Conservation (phyloP, 2,113 vertebrate genomes). For the Vimba vimba region DNA sequence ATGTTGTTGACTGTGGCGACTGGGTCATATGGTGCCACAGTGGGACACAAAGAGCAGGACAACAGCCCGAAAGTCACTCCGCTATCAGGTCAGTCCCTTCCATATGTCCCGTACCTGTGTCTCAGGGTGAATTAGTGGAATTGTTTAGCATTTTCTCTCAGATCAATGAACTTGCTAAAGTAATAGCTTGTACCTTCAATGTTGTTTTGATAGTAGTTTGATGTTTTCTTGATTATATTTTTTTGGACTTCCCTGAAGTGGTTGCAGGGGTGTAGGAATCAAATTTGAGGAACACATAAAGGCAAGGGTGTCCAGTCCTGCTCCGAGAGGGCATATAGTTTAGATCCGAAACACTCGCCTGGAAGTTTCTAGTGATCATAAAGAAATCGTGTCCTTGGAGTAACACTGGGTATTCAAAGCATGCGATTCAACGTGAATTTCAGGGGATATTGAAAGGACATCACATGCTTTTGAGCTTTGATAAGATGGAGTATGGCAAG, state of each 20-base stretch:
- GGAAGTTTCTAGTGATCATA: background rate
- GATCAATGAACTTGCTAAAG: background rate
- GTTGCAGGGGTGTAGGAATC: background rate
- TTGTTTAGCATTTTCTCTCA: background rate
- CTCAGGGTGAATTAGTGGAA: too few relatives aligned
- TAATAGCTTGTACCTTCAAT: background rate
- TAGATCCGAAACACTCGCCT: background rate
- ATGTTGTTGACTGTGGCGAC: conserved; percentile 52
- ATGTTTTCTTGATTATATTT: background rate
- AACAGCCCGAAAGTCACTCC: background rate
- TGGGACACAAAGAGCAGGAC: conserved; percentile 40
- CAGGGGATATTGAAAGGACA: conserved; percentile 4
- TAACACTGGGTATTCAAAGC: conserved; percentile 32
- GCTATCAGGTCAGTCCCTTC: conserved; percentile 65
- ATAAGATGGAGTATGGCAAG: conserved; percentile 34
- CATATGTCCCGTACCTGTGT: background rate
- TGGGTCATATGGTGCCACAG: conserved; percentile 32
- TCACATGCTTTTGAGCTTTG: conserved; percentile 17
- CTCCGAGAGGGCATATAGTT: background rate
- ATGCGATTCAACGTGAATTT: conserved; percentile 22
- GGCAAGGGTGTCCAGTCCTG: background rate
- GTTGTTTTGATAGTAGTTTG: background rate
- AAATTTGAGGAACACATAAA: background rate
- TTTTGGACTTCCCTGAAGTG: background rate
- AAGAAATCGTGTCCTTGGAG: conserved; percentile 66